These are phyloP conservation scores for Geococcyx californianus DNA, from an alignment of 2,113 vertebrate species.

Conservation along the genomic window DNA sequence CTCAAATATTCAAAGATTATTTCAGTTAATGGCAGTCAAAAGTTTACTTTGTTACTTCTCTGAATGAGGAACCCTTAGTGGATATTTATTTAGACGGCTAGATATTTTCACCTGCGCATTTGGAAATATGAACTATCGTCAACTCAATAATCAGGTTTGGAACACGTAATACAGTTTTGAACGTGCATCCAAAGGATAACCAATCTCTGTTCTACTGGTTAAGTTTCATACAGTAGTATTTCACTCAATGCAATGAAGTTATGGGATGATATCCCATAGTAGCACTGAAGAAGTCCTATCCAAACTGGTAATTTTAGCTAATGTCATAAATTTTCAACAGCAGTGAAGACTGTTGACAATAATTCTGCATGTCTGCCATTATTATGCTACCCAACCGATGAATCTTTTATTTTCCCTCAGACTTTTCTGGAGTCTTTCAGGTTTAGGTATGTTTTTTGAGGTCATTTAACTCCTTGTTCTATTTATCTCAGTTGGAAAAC, in stretches of 20 bases:
- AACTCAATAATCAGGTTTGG: neutral
- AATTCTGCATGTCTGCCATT: neutral
- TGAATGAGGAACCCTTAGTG: neutral
- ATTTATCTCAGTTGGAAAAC: neutral
- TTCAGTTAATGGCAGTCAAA: neutral
- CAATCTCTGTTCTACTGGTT: neutral
- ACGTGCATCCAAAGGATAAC: neutral
- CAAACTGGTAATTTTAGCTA: neutral
- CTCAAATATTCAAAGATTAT: neutral
- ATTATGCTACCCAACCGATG: neutral
- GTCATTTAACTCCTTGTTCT: neutral
- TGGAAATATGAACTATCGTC: neutral
- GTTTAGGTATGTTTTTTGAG: neutral
- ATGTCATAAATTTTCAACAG: neutral
- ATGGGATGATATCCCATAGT: neutral
- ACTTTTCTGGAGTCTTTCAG: neutral
- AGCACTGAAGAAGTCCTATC: neutral
- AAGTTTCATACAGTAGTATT: neutral
- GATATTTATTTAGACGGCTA: neutral
- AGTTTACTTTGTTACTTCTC: neutral
- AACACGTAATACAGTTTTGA: neutral
- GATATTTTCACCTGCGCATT: neutral
- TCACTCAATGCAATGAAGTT: neutral
- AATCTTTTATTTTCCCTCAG: neutral
- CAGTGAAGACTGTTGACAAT: neutral